Percentiles rank a stretch among this genome's conserved stretches.
These are phyloP conservation scores for Fulmarus glacialis DNA, from an alignment of 2,113 vertebrate species.

Conservation along the genomic window DNA sequence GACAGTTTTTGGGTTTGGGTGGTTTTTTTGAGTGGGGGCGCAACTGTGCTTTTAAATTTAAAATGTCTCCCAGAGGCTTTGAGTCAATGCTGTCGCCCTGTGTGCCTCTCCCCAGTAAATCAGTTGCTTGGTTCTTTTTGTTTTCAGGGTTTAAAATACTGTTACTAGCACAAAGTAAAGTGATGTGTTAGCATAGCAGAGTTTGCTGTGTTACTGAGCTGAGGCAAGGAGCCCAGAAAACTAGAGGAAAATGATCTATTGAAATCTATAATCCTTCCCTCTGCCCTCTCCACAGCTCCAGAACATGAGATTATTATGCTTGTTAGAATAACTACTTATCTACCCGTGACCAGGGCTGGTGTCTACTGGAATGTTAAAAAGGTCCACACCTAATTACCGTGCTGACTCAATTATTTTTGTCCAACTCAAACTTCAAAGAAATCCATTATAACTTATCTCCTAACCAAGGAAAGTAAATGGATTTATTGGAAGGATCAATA, in stretches of 20 bases:
- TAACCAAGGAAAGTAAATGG: background rate
- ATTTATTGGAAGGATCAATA: background rate
- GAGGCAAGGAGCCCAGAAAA: conserved; percentile 59
- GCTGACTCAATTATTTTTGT: conserved; percentile 17
- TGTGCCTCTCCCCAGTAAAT: background rate
- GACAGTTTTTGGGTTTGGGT: background rate
- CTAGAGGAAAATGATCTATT: background rate
- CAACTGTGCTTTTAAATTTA: background rate
- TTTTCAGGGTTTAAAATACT: background rate
- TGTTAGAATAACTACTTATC: background rate
- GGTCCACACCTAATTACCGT: background rate
- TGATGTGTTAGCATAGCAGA: conserved; percentile 2
- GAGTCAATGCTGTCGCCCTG: background rate
- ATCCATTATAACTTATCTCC: background rate
- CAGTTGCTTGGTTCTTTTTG: background rate
- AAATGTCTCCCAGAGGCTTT: background rate
- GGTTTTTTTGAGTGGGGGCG: background rate
- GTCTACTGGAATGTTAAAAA: background rate
- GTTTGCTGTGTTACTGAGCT: conserved; percentile 12
- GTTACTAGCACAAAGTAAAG: background rate
- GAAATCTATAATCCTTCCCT: background rate
- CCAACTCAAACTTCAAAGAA: background rate
- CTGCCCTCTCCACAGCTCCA: background rate
- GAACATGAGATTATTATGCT: conserved; percentile 7
- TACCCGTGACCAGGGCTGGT: background rate